These are phyloP conservation scores for Myrmecophaga tridactyla DNA, from an alignment of 2,113 vertebrate genomes.

Conservation along the genomic window DNA sequence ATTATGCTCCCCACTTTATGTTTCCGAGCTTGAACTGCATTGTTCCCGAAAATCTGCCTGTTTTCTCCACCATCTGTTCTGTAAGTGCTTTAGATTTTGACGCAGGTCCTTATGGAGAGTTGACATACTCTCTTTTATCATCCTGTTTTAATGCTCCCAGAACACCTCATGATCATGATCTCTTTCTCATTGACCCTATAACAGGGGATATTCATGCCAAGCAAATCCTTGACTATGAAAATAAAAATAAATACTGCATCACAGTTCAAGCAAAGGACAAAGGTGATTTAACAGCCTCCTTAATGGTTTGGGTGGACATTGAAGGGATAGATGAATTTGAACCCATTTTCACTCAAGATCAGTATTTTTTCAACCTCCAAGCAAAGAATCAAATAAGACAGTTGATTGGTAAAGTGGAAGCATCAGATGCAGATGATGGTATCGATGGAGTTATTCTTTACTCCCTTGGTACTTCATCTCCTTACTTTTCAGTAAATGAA, in stretches of 20 bases:
- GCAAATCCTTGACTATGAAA: slow-evolving; percentile 92
- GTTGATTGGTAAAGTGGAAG: slow-evolving; percentile 89
- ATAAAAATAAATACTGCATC: slow-evolving; percentile 87
- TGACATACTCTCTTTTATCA: slow-evolving; percentile 91
- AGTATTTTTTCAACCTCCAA: slow-evolving; percentile 89
- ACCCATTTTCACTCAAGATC: slow-evolving; percentile 90
- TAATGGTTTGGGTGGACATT: slow-evolving; percentile 87
- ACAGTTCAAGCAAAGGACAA: slow-evolving; percentile 91
- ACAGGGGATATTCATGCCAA: slow-evolving; percentile 91
- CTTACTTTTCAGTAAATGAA: slow-evolving; percentile 90
- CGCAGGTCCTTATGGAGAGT: slow-evolving; percentile 87
- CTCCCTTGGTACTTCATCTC: slow-evolving; percentile 84
- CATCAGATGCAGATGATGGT: slow-evolving; percentile 91
- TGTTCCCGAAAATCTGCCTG: slow-evolving; percentile 89
- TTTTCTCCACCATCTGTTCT: slow-evolving; percentile 86
- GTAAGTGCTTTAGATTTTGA: slow-evolving; percentile 92
- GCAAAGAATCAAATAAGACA: slow-evolving; percentile 82
- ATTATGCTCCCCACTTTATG: slow-evolving; percentile 90
- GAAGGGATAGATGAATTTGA: slow-evolving; percentile 93
- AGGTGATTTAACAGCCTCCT: slow-evolving; percentile 85
- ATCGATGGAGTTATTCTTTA: slow-evolving; percentile 91
- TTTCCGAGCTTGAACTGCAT: slow-evolving; percentile 87
- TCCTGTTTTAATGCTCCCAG: slow-evolving; percentile 84
- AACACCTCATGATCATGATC: slow-evolving; percentile 81
- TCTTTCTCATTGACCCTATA: slow-evolving; percentile 90